Evolutionary conservation across 1,140 invertebrate genomes (phyloP).

Genomic region (Drosophila parabipectinata): DNA sequence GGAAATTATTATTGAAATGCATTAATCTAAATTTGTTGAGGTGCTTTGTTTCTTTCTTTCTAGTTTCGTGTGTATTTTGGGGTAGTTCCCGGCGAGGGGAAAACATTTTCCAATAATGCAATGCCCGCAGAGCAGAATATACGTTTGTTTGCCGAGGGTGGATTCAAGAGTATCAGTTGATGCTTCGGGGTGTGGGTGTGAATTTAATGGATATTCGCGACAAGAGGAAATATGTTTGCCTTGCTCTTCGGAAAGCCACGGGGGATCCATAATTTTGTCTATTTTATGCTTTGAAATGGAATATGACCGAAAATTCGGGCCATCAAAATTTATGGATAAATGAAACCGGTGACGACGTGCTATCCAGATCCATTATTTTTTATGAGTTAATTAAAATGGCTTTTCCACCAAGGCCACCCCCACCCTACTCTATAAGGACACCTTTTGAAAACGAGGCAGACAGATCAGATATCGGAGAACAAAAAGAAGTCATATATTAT

Average conservation of each 20-base stretch:
- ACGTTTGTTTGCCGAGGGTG: constrained; percentile 8
- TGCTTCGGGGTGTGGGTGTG: neutral
- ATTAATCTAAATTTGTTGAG: constrained; percentile 73
- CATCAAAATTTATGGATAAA: constrained; percentile 31
- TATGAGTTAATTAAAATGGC: constrained; percentile 29
- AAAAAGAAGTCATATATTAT: constrained; percentile 3
- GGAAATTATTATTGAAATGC: constrained; percentile 66
- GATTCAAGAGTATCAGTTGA: constrained; percentile 12
- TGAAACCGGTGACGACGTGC: constrained; percentile 10
- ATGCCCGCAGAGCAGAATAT: constrained; percentile 23
- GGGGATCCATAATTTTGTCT: constrained; percentile 38
- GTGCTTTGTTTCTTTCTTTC: constrained; percentile 23
- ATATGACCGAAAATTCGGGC: constrained; percentile 17
- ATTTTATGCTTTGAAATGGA: constrained; percentile 8
- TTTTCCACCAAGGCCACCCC: constrained; percentile 4
- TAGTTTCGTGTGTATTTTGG: constrained; percentile 5
- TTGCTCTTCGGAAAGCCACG: constrained; percentile 18
- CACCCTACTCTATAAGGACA: too few relatives aligned
- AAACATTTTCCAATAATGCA: constrained; percentile 60
- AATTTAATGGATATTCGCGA: constrained; percentile 27
- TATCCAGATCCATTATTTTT: constrained; percentile 36
- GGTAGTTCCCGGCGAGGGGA: constrained; percentile 41
- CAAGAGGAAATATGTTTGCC: constrained; percentile 27
- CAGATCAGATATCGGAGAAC: constrained; percentile 25
- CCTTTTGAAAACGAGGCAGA: neutral